These are phyloP conservation scores for Phallusia fumigata DNA, from an alignment of 23 tunicate genomes.

Conservation along the genomic window DNA sequence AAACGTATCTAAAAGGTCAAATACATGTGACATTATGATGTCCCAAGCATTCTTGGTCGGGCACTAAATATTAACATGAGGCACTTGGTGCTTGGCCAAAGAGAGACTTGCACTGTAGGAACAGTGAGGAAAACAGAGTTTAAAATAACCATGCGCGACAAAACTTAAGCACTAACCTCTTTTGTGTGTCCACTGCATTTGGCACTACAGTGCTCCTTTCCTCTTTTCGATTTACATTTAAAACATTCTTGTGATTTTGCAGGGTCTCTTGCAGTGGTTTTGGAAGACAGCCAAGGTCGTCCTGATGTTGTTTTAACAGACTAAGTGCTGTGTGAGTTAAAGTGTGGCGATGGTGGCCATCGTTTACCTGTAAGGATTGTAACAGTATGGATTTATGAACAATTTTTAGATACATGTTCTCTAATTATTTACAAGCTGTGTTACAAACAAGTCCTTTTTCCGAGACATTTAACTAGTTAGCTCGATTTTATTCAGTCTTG, in stretches of 20 bases:
- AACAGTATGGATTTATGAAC: too few species aligned
- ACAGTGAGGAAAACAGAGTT: too few species aligned
- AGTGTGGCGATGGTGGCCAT: conserved; percentile 78
- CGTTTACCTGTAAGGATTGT: conserved; percentile 15
- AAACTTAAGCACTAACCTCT: not conserved
- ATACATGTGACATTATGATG: too few species aligned
- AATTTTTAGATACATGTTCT: too few species aligned
- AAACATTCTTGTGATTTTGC: not conserved
- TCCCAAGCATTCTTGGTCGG: too few species aligned
- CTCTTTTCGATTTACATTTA: not conserved
- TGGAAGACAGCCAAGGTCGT: not conserved
- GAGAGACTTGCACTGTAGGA: too few species aligned
- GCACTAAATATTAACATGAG: too few species aligned
- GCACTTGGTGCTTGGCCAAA: too few species aligned
- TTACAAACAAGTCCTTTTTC: not conserved
- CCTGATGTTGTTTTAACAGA: conserved; percentile 39
- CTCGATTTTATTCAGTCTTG: too few species aligned
- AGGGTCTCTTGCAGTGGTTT: not conserved
- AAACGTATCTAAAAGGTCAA: too few species aligned
- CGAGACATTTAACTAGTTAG: too few species aligned
- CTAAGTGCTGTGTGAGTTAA: conserved; percentile 59
- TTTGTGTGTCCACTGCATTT: not conserved
- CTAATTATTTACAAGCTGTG: not conserved
- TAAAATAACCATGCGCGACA: too few species aligned
- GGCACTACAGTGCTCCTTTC: not conserved